Conservation (phyloP, 2,888 invertebrate genomes). For the Tricholauxania praeusta region DNA sequence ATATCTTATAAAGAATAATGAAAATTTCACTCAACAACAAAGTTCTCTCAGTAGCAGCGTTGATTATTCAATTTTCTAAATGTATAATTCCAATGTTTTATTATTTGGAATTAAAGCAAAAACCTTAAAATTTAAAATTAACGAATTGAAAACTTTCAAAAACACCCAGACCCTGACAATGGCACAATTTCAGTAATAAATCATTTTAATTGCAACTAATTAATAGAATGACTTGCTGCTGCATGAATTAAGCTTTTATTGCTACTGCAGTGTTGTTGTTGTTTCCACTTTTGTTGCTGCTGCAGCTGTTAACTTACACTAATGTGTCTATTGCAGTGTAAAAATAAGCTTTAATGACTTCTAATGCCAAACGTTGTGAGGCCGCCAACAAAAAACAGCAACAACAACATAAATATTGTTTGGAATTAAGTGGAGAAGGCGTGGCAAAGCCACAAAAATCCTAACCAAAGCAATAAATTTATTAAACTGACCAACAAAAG, state of each 20-base stretch:
- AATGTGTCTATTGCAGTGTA: background rate
- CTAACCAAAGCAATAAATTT: slow-evolving; percentile 26
- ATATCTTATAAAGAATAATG: too few relatives aligned
- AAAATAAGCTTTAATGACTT: slow-evolving; percentile 1
- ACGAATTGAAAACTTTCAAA: too few relatives aligned
- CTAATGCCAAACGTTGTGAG: background rate
- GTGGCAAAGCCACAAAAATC: slow-evolving; percentile 26
- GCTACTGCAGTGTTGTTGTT: background rate
- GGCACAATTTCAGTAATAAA: too few relatives aligned
- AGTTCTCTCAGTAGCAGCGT: too few relatives aligned
- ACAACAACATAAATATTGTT: background rate
- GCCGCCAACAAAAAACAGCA: slow-evolving; percentile 14
- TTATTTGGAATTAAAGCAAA: too few relatives aligned
- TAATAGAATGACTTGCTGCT: background rate
- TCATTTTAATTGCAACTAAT: too few relatives aligned
- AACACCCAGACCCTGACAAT: too few relatives aligned
- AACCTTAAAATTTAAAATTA: too few relatives aligned
- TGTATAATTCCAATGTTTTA: too few relatives aligned
- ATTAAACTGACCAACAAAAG: slow-evolving; percentile 17
- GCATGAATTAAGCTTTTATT: background rate
- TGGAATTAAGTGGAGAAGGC: background rate
- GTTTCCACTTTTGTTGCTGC: background rate
- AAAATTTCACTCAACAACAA: too few relatives aligned
- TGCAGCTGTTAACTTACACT: background rate
- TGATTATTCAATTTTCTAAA: too few relatives aligned